Conservation (phyloP, 1,140 invertebrate genomes). For the Drosophila punjabiensis region DNA sequence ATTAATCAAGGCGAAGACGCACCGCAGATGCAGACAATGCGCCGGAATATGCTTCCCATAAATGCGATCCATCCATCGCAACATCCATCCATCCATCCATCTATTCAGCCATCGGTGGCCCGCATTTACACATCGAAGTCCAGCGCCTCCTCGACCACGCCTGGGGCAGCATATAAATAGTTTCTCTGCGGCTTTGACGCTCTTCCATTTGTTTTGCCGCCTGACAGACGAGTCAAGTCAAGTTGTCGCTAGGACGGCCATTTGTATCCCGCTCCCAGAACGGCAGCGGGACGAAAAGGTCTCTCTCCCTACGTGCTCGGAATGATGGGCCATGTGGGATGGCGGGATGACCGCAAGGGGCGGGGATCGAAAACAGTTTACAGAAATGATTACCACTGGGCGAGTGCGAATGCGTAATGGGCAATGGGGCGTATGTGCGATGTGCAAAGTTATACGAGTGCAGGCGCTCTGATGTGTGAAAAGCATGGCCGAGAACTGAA, state of each 20-base stretch:
- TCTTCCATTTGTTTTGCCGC: slow-evolving; percentile 68
- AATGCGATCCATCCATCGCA: slow-evolving; percentile 24
- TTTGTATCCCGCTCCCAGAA: slow-evolving; percentile 34
- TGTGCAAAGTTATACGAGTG: slow-evolving; percentile 40
- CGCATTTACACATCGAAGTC: slow-evolving; percentile 15
- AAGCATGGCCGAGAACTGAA: slow-evolving; percentile 34
- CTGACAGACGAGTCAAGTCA: slow-evolving; percentile 69
- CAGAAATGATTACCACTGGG: slow-evolving; percentile 75
- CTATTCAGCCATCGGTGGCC: slow-evolving; percentile 27
- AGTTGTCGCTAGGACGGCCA: slow-evolving; percentile 44
- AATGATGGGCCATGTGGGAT: slow-evolving; percentile 26
- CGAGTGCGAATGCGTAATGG: slow-evolving; percentile 78
- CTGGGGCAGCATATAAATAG: slow-evolving; percentile 68
- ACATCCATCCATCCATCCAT: slow-evolving; percentile 3
- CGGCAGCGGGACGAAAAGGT: slow-evolving; percentile 40
- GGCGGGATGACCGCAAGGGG: slow-evolving; percentile 30
- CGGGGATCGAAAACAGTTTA: slow-evolving; percentile 78
- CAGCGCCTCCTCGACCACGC: slow-evolving; percentile 12
- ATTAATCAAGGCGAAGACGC: slow-evolving; percentile 68
- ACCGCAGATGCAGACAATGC: slow-evolving; percentile 57
- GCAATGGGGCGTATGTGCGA: slow-evolving; percentile 73
- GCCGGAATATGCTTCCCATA: slow-evolving; percentile 58
- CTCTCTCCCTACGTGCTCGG: slow-evolving; percentile 43
- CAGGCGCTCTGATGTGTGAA: slow-evolving; percentile 46
- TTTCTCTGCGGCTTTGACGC: slow-evolving; percentile 45